phyloP scores from a whole-genome alignment of 1,140 invertebrate genomes.

The Dufourea novaeangliae region DNA sequence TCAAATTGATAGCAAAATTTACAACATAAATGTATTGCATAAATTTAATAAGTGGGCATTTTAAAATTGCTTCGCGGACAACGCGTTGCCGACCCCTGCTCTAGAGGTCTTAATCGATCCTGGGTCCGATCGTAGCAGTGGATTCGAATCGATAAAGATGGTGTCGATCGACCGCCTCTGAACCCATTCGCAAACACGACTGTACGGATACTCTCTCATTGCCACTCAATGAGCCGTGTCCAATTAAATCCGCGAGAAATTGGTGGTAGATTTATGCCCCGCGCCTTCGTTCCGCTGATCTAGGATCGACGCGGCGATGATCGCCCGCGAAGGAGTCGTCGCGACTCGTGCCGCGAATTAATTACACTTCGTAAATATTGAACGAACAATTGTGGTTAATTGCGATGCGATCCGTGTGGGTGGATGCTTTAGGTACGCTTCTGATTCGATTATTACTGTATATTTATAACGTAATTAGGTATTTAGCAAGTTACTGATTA shows the following conservation, averaged over 20 bases:
- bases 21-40: too few relatives aligned
- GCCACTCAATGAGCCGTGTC: conserved; percentile 3
- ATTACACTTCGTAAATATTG: not conserved
- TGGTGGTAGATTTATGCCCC: not conserved
- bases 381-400: not conserved
- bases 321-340: not conserved
- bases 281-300: not conserved
- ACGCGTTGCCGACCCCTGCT: too few relatives aligned
- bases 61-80: too few relatives aligned
- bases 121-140: not conserved
- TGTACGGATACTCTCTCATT: conserved; percentile 3
- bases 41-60: too few relatives aligned
- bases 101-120: too few relatives aligned
- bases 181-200: not conserved
- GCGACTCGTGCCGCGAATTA: not conserved
- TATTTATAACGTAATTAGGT: too few relatives aligned
- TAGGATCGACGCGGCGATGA: conserved; percentile 3
- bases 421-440: not conserved
- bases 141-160: not conserved
- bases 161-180: not conserved
- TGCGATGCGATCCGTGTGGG: not conserved
- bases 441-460: too few relatives aligned
- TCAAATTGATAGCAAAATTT: too few relatives aligned
- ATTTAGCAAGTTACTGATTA: too few relatives aligned
- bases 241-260: conserved; percentile 6